Base-by-base conservation (phyloP, 2,888 invertebrate genomes). In the Ophion slaviceki region DNA sequence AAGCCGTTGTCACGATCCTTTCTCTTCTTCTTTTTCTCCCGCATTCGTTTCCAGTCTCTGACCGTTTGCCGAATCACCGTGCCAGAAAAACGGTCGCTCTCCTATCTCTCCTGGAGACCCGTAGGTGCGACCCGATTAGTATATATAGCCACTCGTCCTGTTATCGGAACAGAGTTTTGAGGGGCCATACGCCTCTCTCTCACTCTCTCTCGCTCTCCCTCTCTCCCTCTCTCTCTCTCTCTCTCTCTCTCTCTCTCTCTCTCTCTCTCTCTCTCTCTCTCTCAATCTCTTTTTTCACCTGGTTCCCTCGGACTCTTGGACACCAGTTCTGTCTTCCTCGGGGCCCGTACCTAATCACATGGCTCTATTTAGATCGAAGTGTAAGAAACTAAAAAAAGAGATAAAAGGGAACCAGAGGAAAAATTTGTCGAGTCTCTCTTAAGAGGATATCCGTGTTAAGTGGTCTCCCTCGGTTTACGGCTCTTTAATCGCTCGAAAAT, bases 381-480 rank as follows among this genome's bases (percentile, higher is more conserved):
- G 40, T 67, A 59, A 0, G 57, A 57, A 40, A 40, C 40, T 40
- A 17, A 53, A 47, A 47, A 10, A 47, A 47, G 11, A 2, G 14
- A 47, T 1, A 80, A 57, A 57, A 64, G 5, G 36, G 20, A 53
- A 79, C 66, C 36, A 45, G 36, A 59, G 40, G 53, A 40, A 75
- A 59, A 80, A 86, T 84, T 87, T 88, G 88, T 87, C 87, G 90
- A 90, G 88, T 87, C 89, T 88, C 91, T 92, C 92, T 93, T 94
- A 94, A 94, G 92, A 93, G 93, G 93, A 92, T 93, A 93, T 93
- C 91, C 93, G 92, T 93, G 94, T 94, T 90, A 89, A 92, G 91
- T 90, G 90, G 87, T 89, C 91, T 89, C 89, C 86, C 88, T 90
- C 90, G 90, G 88, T 90, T 91, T 92, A 92, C 91, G 92, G 91